Evolutionary conservation across 37 sponge, comb jelly and placozoan species (phyloP).

Genomic region (Bolinopsis microptera): DNA sequence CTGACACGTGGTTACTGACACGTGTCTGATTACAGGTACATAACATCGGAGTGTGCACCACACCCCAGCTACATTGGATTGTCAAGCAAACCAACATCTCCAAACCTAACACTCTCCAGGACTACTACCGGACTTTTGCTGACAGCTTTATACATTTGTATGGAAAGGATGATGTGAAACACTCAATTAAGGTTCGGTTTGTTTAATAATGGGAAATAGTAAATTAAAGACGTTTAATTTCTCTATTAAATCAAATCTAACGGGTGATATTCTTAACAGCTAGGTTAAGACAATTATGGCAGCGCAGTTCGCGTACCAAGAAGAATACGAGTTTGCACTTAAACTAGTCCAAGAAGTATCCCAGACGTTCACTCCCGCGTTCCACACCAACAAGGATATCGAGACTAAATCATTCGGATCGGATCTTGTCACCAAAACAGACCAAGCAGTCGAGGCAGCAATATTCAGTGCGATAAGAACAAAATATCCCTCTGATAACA

Average conservation of each 20-base stretch:
- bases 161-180: neutral
- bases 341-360: neutral
- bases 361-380: neutral
- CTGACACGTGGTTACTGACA: no score
- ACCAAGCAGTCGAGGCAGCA: neutral
- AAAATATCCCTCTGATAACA: neutral
- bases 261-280: no score
- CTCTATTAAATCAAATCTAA: no score
- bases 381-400: neutral
- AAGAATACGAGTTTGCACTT: neutral
- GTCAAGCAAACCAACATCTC: conserved; percentile 36
- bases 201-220: no score
- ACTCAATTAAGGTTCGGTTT: conserved; percentile 27
- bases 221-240: no score
- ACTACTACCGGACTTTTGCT: conserved; percentile 25
- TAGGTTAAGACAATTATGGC: no score
- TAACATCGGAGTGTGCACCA: conserved; percentile 15
- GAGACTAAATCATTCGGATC: neutral
- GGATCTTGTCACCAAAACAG: neutral
- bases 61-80: conserved; percentile 54
- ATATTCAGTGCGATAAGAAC: neutral
- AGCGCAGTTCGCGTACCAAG: neutral
- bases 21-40: neutral
- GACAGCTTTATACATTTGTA: neutral
- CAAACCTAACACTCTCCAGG: neutral